Evolutionary conservation across 2,888 invertebrate species (phyloP).

Genomic region (Nomada ruficornis): DNA sequence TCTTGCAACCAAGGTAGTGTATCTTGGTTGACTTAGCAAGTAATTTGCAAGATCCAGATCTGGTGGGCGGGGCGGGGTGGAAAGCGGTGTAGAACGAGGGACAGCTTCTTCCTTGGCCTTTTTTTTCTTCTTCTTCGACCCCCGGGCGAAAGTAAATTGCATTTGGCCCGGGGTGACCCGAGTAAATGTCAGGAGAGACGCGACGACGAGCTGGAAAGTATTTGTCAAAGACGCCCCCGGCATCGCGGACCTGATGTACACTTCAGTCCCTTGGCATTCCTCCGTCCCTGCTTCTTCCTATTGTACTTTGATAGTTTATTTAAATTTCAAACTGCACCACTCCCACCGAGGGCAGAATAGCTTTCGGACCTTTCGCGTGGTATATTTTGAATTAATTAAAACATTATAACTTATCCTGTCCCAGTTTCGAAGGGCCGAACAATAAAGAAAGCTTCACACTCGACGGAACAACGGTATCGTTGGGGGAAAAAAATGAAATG

Average conservation of each 20-base stretch:
- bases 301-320: conserved; percentile 42
- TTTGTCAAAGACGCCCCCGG: conserved; percentile 65
- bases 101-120: conserved; percentile 34
- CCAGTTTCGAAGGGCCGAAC: no score
- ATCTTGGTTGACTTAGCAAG: conserved; percentile 54
- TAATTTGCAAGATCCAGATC: conserved; percentile 58
- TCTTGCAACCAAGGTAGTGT: conserved; percentile 23
- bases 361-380: neutral
- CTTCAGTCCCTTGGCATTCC: conserved; percentile 39
- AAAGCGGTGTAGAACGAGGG: neutral
- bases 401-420: neutral
- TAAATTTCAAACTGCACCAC: conserved; percentile 27
- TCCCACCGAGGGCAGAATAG: neutral
- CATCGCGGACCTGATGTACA: conserved; percentile 46
- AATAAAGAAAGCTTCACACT: no score
- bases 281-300: neutral
- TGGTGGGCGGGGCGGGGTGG: neutral
- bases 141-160: conserved; percentile 61
- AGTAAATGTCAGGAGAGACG: conserved; percentile 63
- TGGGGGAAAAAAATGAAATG: no score
- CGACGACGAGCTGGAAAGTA: conserved; percentile 60
- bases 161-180: conserved; percentile 63
- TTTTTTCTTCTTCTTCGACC: conserved; percentile 12
- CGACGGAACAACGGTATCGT: no score
- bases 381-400: conserved; percentile 4